phyloP scores from a whole-genome alignment of 2,888 invertebrate species.

The Thera obeliscata region DNA sequence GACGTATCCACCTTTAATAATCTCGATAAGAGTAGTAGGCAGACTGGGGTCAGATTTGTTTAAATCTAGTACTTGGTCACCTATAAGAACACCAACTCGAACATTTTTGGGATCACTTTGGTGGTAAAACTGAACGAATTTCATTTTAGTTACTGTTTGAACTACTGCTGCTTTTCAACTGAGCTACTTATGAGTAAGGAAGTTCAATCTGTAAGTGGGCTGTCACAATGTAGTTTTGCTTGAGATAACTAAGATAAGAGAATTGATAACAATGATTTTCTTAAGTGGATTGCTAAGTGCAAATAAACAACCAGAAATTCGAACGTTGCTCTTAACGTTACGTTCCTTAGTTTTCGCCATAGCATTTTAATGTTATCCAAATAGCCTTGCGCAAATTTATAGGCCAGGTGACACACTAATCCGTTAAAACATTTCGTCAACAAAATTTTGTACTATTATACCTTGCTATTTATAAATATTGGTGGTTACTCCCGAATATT shows the following conservation, averaged over 20 bases:
- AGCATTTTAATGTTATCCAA: too few relatives aligned
- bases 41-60: slow-evolving; percentile 80
- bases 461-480: not conserved
- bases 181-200: slow-evolving; percentile 7
- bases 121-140: slow-evolving; percentile 87
- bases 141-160: slow-evolving; percentile 67
- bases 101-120: slow-evolving; percentile 74
- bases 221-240: slow-evolving; percentile 8
- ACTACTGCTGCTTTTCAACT: slow-evolving; percentile 17
- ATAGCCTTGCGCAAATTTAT: too few relatives aligned
- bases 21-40: slow-evolving; percentile 65
- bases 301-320: not conserved
- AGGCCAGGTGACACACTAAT: too few relatives aligned
- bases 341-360: too few relatives aligned
- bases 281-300: not conserved
- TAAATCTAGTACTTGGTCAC: slow-evolving; percentile 86
- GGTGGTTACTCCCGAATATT: not conserved
- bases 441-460: too few relatives aligned
- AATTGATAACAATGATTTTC: not conserved
- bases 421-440: too few relatives aligned
- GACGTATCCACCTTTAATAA: slow-evolving; percentile 63
- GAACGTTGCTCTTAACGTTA: not conserved
- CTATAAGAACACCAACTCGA: slow-evolving; percentile 85
- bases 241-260: slow-evolving; percentile 31
- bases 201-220: slow-evolving; percentile 17